These are phyloP conservation scores for Cladopsammia gracilis DNA, from an alignment of 64 coral and sea anemone species.

Conservation along the genomic window DNA sequence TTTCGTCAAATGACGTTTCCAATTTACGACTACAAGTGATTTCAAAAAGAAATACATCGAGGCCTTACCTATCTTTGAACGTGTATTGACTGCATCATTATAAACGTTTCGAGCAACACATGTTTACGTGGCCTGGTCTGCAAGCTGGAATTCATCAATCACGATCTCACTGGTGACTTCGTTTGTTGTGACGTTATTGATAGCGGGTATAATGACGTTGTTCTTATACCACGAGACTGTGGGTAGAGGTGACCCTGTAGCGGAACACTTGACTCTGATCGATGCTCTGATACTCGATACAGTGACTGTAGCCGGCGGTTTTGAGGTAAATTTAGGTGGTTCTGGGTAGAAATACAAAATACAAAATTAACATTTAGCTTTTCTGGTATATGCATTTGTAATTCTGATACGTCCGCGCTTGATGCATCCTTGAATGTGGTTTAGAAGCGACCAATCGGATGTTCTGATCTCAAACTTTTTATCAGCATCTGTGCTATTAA, in stretches of 20 bases:
- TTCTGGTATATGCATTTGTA: no score
- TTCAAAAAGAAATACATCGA: no score
- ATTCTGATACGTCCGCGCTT: no score
- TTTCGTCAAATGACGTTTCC: no score
- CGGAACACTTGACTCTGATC: not conserved
- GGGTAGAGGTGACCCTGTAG: not conserved
- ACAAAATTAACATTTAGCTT: not conserved
- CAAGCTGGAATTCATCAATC: not conserved
- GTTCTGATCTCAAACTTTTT: no score
- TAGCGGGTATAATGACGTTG: not conserved
- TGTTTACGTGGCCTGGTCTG: not conserved
- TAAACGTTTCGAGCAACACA: slow-evolving; percentile 22
- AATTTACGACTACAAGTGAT: no score
- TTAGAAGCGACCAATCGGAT: no score
- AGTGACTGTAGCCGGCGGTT: not conserved
- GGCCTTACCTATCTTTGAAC: not conserved
- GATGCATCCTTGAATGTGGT: no score
- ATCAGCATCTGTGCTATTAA: no score
- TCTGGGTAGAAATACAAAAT: not conserved
- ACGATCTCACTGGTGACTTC: slow-evolving; percentile 13
- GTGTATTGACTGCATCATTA: not conserved
- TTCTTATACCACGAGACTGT: slow-evolving; percentile 29
- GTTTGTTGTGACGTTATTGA: not conserved
- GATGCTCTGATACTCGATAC: not conserved
- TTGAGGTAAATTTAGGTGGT: not conserved